phyloP scores from a whole-genome alignment of 1,140 invertebrate genomes.

The Drosophila littoralis region DNA sequence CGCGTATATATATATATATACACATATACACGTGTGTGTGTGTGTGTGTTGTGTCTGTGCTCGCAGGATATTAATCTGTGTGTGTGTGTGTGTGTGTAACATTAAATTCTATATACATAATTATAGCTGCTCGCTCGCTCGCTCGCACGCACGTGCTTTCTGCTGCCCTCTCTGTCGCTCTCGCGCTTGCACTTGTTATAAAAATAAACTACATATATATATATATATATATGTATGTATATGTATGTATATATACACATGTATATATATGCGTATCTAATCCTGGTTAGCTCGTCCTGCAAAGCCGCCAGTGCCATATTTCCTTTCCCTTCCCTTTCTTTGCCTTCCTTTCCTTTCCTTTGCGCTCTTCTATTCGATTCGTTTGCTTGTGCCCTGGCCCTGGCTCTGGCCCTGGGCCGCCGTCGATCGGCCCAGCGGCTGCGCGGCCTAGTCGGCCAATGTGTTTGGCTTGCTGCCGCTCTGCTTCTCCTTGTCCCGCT shows the following conservation, averaged over 20 bases:
- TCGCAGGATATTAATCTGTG: slow-evolving; percentile 6
- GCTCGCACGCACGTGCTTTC: not conserved
- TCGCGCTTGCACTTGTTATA: slow-evolving; percentile 5
- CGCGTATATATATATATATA: slow-evolving; percentile 8
- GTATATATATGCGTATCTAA: slow-evolving; percentile 19
- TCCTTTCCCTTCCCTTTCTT: not conserved
- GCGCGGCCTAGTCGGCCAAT: slow-evolving; percentile 9
- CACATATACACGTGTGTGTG: not conserved
- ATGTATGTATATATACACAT: slow-evolving; percentile 7
- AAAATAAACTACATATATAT: slow-evolving; percentile 23
- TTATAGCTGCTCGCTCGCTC: slow-evolving; percentile 12
- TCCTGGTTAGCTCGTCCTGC: slow-evolving; percentile 15
- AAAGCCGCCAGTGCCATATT: slow-evolving; percentile 14
- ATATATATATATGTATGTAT: not conserved
- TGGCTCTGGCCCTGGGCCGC: no score
- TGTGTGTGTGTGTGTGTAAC: slow-evolving; percentile 8
- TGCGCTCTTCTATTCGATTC: slow-evolving; percentile 5
- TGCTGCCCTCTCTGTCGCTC: not conserved
- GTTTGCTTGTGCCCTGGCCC: no score
- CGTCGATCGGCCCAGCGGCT: not conserved
- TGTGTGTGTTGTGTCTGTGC: not conserved
- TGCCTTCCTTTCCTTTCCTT: not conserved
- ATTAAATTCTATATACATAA: slow-evolving; percentile 26
- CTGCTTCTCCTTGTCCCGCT: slow-evolving; percentile 33
- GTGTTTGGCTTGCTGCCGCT: slow-evolving; percentile 19